Evolutionary conservation across 2,888 invertebrate genomes (phyloP), one percentile per base, ranked within the genome.

Genomic region (Phyllotreta cruciferae): DNA sequence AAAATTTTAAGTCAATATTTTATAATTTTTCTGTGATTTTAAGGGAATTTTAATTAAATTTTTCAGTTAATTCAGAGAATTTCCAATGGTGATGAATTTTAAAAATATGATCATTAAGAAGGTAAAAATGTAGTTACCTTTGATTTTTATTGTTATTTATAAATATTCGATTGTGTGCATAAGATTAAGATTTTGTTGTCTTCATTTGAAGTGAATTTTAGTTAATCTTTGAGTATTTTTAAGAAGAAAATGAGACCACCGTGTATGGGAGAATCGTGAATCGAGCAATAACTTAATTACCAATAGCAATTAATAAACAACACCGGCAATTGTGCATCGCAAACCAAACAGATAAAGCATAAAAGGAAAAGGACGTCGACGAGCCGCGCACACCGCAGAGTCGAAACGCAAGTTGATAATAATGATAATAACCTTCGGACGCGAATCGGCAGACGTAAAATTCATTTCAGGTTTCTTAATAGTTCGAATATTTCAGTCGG

Each of bases 391-490:
- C 68, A 73, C 60, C 60, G 44, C 56, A 60, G 57, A 64, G 57
- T 45, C 61, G 57, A 52, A 68, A 24, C 24, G 24, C 24, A 24
- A 24, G 24, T 24, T 24, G 24, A 24, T 24, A 24, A 24, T 24
- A 24, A 24, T 74, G 73, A 74, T 75, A 74, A 73, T 76, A 76
- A 74, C 75, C 75, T 76, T 76, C 75, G 72, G 24, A 70, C 73
- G 73, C 74, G 72, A 73, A 75, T 75, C 73, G 24, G 75, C 75
- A 75, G 75, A 74, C 75, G 74, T 75, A 74, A 75, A 75, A 75
- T 75, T 74, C 74, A 74, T 75, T 75, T 75, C 75, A 75, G 74
- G 75, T 74, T 24, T 75, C 73, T 75, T 73, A 75, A 74, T 75
- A 75, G 72, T 75, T 24, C 73, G 71, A 75, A 75, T 75, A 75